Evolutionary conservation across 1,140 invertebrate genomes (phyloP).

Genomic region (Lepidotrigona ventralis): DNA sequence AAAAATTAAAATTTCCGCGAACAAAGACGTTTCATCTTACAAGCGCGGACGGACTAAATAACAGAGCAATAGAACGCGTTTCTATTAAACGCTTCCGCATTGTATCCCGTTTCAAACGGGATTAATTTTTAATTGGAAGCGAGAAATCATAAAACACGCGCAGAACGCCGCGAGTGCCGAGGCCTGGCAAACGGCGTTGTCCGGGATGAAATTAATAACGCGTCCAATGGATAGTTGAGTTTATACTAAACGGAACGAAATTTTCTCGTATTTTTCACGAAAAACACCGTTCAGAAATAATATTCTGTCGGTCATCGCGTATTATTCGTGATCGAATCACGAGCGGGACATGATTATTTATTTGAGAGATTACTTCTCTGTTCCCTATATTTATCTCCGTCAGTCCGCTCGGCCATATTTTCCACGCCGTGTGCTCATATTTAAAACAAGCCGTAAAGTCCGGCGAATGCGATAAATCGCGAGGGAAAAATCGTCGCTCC

Average conservation of each 20-base stretch:
- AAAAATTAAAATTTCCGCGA: not conserved
- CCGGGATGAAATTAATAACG: slow-evolving; percentile 19
- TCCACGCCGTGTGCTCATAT: not conserved
- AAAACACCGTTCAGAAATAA: not conserved
- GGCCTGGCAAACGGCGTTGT: not conserved
- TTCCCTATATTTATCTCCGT: not conserved
- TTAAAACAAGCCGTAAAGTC: not conserved
- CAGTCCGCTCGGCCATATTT: not conserved
- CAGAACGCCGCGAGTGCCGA: not conserved
- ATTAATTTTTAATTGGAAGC: slow-evolving; percentile 1
- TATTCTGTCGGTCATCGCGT: not conserved
- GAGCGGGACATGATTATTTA: not conserved
- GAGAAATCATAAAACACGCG: not conserved
- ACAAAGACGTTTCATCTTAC: not conserved
- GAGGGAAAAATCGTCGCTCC: not conserved
- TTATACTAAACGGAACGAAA: not conserved
- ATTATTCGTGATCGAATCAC: not conserved
- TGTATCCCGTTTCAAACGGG: not conserved
- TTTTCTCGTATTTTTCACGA: not conserved
- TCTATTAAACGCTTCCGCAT: not conserved
- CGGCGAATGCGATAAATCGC: slow-evolving; percentile 28
- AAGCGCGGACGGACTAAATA: not conserved
- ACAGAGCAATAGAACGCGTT: not conserved
- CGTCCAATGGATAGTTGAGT: no score
- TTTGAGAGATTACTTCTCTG: no score